Evolutionary conservation across 92 coral and sea anemone species (phyloP).

Genomic region (Virgularia gustaviana): DNA sequence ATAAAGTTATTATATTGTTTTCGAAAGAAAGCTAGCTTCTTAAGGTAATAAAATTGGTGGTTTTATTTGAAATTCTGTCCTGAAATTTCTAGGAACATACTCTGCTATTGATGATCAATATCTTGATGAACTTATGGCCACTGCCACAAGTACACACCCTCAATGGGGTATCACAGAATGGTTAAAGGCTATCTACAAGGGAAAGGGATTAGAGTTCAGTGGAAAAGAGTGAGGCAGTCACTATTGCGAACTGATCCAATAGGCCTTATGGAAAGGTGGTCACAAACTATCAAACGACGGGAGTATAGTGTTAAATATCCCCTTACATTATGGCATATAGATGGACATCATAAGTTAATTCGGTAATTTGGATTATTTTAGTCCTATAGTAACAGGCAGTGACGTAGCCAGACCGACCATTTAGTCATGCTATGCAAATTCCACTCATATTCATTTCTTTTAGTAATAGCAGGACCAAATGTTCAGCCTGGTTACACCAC

Average conservation of each 20-base stretch:
- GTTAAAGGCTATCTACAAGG: constrained; percentile 43
- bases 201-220: constrained; percentile 54
- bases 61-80: too few species aligned
- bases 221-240: constrained; percentile 55
- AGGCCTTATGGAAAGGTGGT: constrained; percentile 52
- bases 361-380: too few species aligned
- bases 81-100: background rate
- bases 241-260: constrained; percentile 58
- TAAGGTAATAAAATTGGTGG: too few species aligned
- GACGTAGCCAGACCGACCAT: background rate
- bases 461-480: too few species aligned
- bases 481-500: too few species aligned
- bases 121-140: constrained; percentile 39
- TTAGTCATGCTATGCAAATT: too few species aligned
- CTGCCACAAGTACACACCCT: constrained; percentile 34
- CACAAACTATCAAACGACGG: constrained; percentile 40
- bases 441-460: background rate
- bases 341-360: constrained; percentile 58
- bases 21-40: too few species aligned
- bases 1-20: too few species aligned
- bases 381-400: background rate
- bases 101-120: constrained; percentile 39
- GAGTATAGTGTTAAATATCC: constrained; percentile 53
- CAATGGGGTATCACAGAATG: constrained; percentile 47
- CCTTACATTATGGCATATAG: constrained; percentile 59